These are phyloP conservation scores for Caenorhabditis becei DNA, from an alignment of 2,888 invertebrate genomes.

Conservation along the genomic window DNA sequence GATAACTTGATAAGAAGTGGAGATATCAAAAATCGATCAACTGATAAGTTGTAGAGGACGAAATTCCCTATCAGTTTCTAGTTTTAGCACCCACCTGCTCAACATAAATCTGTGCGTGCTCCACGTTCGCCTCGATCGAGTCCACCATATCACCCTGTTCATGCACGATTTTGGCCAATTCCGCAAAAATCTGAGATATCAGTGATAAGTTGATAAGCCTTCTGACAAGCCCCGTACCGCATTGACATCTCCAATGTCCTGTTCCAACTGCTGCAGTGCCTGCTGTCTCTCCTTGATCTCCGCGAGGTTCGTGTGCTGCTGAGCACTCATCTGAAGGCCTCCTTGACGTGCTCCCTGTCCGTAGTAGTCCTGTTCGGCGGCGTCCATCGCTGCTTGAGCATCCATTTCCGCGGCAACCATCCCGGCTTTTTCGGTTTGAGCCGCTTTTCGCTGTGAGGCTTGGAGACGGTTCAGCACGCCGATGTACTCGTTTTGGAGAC, in stretches of 20 bases:
- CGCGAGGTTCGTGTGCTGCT: constrained; percentile 74
- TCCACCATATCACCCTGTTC: constrained; percentile 81
- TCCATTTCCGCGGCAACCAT: constrained; percentile 65
- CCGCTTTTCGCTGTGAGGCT: constrained; percentile 73
- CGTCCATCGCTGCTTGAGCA: constrained; percentile 36
- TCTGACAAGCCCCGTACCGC: constrained; percentile 28
- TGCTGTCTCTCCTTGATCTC: constrained; percentile 78
- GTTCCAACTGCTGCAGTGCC: constrained; percentile 77
- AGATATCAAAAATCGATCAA: too few species aligned
- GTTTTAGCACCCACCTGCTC: constrained; percentile 47
- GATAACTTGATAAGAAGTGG: too few species aligned
- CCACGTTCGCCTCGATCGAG: constrained; percentile 80
- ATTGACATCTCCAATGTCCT: constrained; percentile 80
- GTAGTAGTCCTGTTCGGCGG: constrained; percentile 24
- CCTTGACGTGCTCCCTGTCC: constrained; percentile 20
- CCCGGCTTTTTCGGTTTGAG: constrained; percentile 67
- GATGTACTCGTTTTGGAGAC: constrained; percentile 79
- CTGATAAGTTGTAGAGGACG: background rate
- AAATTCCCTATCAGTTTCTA: too few species aligned
- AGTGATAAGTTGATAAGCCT: too few species aligned
- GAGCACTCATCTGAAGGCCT: constrained; percentile 69
- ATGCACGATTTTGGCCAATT: constrained; percentile 79
- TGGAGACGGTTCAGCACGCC: constrained; percentile 77
- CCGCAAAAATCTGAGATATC: constrained; percentile 80
- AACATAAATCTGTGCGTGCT: constrained; percentile 78